These are phyloP conservation scores for Danio choprae DNA, from an alignment of 2,797 vertebrate genomes.

Conservation along the genomic window DNA sequence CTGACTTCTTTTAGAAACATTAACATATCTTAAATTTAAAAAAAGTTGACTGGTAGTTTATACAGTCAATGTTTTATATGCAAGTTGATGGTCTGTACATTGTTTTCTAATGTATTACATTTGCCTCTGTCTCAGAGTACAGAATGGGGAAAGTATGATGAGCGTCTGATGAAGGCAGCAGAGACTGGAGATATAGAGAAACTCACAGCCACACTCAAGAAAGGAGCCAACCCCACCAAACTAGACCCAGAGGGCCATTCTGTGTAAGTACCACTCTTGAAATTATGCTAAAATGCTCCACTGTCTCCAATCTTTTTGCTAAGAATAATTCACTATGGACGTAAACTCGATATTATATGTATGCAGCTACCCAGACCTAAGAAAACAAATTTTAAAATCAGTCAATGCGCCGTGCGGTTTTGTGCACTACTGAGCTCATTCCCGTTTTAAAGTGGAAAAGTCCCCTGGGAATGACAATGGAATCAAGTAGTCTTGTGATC, in stretches of 20 bases:
- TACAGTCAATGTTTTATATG: too few relatives aligned
- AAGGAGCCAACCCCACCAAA: constrained; percentile 91
- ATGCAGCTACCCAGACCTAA: neutral
- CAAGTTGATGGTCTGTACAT: neutral
- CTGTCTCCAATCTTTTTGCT: neutral
- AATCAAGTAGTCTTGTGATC: neutral
- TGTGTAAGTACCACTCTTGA: constrained; percentile 81
- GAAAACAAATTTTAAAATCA: neutral
- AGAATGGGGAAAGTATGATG: constrained; percentile 98
- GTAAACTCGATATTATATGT: neutral
- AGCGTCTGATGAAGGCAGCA: constrained; percentile 95
- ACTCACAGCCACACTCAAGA: constrained; percentile 90
- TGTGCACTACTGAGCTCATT: constrained; percentile 11
- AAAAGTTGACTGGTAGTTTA: too few relatives aligned
- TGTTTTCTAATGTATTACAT: constrained; percentile 8
- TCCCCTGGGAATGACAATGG: neutral
- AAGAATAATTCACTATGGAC: neutral
- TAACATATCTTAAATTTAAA: too few relatives aligned
- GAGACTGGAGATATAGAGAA: constrained; percentile 94
- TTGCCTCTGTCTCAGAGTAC: constrained; percentile 75
- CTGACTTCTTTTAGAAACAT: too few relatives aligned
- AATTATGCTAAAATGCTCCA: neutral
- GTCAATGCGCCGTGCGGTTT: neutral
- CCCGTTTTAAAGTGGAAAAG: neutral
- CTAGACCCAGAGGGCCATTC: constrained; percentile 93